A percentile compares a stretch with the other conserved stretches of the same genome.
These are phyloP conservation scores for Amphipyra berbera DNA, from an alignment of 2,888 invertebrate genomes.

Conservation along the genomic window DNA sequence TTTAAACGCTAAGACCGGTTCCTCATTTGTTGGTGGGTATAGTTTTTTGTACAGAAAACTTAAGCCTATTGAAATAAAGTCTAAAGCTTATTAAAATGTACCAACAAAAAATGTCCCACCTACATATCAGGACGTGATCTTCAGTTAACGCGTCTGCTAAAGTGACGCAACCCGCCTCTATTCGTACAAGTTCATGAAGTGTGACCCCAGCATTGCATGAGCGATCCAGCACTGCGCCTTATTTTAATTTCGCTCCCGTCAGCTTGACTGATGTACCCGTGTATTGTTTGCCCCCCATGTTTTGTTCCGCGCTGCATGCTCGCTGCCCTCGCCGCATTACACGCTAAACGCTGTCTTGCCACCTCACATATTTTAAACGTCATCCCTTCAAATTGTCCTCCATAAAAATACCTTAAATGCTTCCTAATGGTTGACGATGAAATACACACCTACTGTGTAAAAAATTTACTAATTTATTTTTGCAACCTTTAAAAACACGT, in stretches of 20 bases:
- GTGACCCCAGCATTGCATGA: slow-evolving; percentile 81
- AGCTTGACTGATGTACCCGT: slow-evolving; percentile 80
- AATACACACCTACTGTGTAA: background rate
- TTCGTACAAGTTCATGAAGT: slow-evolving; percentile 54
- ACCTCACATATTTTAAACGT: slow-evolving; percentile 56
- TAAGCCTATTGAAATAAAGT: too few species aligned
- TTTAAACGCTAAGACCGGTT: too few species aligned
- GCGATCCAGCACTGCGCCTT: slow-evolving; percentile 59
- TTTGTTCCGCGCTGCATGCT: slow-evolving; percentile 81
- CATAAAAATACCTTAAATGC: background rate
- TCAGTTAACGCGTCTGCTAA: background rate
- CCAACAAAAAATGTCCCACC: too few species aligned
- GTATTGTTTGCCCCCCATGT: slow-evolving; percentile 85
- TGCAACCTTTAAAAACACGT: too few species aligned
- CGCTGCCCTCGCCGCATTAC: slow-evolving; percentile 76
- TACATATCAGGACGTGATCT: background rate
- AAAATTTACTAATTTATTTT: too few species aligned
- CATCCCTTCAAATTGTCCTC: slow-evolving; percentile 3
- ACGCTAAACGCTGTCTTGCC: slow-evolving; percentile 77
- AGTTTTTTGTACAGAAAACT: too few species aligned
- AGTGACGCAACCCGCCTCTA: slow-evolving; percentile 19
- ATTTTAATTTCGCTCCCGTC: slow-evolving; percentile 55
- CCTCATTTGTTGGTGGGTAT: too few species aligned
- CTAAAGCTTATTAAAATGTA: too few species aligned
- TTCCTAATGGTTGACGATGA: background rate